Base-by-base conservation (phyloP, 1,140 invertebrate species). In the Drosophila nasuta region DNA sequence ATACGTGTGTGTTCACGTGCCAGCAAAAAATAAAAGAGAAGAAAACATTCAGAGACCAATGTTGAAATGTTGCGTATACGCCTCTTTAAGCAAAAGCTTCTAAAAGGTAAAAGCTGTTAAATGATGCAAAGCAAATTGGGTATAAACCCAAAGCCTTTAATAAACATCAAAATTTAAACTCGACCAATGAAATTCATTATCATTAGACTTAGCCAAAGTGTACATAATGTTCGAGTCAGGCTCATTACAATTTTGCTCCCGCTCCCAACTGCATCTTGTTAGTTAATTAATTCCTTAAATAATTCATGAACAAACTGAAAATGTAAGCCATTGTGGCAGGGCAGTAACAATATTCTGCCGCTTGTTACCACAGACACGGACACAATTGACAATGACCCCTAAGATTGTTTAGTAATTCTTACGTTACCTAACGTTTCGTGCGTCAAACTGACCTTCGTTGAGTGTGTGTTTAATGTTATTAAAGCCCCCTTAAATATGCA, bases 211-310 rank as follows among this genome's bases (percentile, higher is more conserved):
- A 70, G 51, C 30, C 65, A 75, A 68, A 75, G 67, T 69, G 51
- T 58, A 69, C 72, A 51, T 63, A 64, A 75, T 46, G 35, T 58
- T 8, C 51, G 25, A 60, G 28, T 13, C 11, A 20, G 11, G 13
- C 56, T 69, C 66, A 69, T 69, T 52, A 66, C 28, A 56, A 46
- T 54, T 25, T 13, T 25, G 7, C 56, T 8, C 4, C 1, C 10
- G 6, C 11, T 17, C 20, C 13, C 25, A 1, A 28, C 7, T n/a
- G 17, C 30, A 11, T 46, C 68, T 56, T 60, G 68, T 65, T 76
- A 64, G 73, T 75, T 75, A 76, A 76, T 76, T 76, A 76, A 76
- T 76, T 72, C 66, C 62, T 48, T 76, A 71, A 76, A 76, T 76
- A 76, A 76, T 72, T 76, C 68, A 76, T 76, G 62, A 65, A 69